Conservation (phyloP, 1,140 invertebrate species). For the Probaryconus sp. region DNA sequence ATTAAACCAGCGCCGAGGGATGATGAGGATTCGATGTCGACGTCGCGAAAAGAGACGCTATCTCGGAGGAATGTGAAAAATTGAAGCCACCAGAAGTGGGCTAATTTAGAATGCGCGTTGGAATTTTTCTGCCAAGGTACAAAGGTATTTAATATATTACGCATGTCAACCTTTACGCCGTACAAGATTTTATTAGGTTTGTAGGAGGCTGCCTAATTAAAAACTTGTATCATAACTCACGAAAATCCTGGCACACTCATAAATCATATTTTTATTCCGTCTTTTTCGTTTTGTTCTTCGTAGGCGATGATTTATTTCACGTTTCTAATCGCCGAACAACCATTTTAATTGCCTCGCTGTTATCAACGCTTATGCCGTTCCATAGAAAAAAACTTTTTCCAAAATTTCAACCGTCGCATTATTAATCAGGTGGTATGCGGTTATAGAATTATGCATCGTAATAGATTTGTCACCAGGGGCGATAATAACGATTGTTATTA, state of each 20-base stretch:
- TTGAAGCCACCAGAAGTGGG: constrained; percentile 45
- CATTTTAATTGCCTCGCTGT: constrained; percentile 38
- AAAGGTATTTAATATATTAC: constrained; percentile 60
- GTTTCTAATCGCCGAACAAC: constrained; percentile 26
- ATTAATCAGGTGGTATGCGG: constrained; percentile 26
- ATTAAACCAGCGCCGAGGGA: constrained; percentile 59
- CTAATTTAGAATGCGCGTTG: constrained; percentile 52
- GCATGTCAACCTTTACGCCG: constrained; percentile 44
- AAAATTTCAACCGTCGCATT: constrained; percentile 4
- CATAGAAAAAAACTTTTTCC: too few species aligned
- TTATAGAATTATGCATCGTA: constrained; percentile 28
- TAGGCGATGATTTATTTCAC: constrained; percentile 45
- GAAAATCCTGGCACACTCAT: constrained; percentile 44
- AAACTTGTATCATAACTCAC: constrained; percentile 58
- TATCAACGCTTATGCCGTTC: too few species aligned
- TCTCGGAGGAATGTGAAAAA: constrained; percentile 48
- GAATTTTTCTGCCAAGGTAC: constrained; percentile 43
- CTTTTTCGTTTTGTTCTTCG: constrained; percentile 29
- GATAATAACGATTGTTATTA: constrained; percentile 47
- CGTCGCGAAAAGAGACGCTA: constrained; percentile 17
- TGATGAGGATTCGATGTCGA: constrained; percentile 44
- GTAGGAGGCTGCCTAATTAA: constrained; percentile 54
- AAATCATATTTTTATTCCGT: constrained; percentile 53
- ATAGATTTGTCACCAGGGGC: constrained; percentile 32
- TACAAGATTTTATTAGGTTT: constrained; percentile 58